Evolutionary conservation across 2,888 invertebrate species (phyloP), one percentile per base, ranked within the genome.

Genomic region (Euproctis similis): DNA sequence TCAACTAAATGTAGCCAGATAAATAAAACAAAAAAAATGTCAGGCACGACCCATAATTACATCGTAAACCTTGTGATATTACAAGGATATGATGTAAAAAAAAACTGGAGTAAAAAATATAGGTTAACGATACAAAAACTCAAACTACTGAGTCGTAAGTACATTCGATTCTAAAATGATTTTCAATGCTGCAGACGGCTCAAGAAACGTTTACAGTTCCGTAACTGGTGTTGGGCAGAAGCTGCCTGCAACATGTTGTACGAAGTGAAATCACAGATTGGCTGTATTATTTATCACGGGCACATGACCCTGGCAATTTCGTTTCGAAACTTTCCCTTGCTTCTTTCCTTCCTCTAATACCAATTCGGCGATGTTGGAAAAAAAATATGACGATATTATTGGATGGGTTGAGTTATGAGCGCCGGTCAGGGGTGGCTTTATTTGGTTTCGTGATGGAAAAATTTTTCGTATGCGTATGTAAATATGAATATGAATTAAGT

Each of bases 341-440:
- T 70, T 65, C 71, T 72, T 70, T 74, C 74, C 73, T 73, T 67
- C 69, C 70, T 65, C 71, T 72, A 70, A 73, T 77, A 70, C 72
- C 76, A 76, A 77, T 81, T 76, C 77, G 62, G 72, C 70, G 59
- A 74, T 68, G 73, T 71, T 75, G 71, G 68, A 75, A 42, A n/a
- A n/a, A n/a, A 81, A 81, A 82, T 80, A 82, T 81, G 74, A 78
- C 74, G 77, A 72, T 80, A 73, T 81, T 81, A 82, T 81, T 81
- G 75, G 66, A 67, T 54, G 60, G 67, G 58, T 57, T 61, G 59
- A 72, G 70, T 70, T 71, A 70, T 66, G 70, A 69, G 54, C 57
- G 54, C 59, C 54, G 81, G 80, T 76, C 78, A 76, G 60, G 71
- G 74, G 63, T 68, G 62, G 56, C 35, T 45, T 66, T 62, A 63